phyloP scores from a whole-genome alignment of 1,140 invertebrate genomes.

The Tetraneura akinire region DNA sequence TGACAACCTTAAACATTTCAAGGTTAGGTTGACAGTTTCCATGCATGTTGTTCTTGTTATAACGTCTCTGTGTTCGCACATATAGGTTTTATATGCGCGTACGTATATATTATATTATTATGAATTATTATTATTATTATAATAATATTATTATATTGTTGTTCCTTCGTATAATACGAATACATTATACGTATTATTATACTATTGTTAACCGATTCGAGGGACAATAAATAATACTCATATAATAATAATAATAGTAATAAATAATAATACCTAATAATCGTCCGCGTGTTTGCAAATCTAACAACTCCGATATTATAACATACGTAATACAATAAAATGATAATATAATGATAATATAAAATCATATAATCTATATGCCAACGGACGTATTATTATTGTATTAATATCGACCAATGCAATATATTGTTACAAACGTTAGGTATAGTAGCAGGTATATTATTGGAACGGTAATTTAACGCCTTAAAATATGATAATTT shows the following conservation, averaged over 20 bases:
- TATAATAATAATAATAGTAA: no score
- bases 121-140: not conserved
- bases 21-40: constrained; percentile 28
- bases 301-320: not conserved
- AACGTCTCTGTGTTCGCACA: not conserved
- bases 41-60: not conserved
- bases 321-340: no score
- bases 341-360: no score
- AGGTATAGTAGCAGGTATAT: not conserved
- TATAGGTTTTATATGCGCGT: not conserved
- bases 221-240: not conserved
- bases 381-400: no score
- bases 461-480: no score
- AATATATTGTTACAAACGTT: not conserved
- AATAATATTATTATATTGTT: not conserved
- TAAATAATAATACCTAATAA: no score
- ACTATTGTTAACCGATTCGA: not conserved
- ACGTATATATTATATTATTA: not conserved
- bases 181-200: not conserved
- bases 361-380: no score
- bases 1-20: constrained; percentile 42
- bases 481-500: no score
- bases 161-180: not conserved
- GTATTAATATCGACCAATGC: no score
- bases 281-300: not conserved